Conservation (phyloP, 2,113 vertebrate genomes). For the Cryptoleucopteryx plumbea region DNA sequence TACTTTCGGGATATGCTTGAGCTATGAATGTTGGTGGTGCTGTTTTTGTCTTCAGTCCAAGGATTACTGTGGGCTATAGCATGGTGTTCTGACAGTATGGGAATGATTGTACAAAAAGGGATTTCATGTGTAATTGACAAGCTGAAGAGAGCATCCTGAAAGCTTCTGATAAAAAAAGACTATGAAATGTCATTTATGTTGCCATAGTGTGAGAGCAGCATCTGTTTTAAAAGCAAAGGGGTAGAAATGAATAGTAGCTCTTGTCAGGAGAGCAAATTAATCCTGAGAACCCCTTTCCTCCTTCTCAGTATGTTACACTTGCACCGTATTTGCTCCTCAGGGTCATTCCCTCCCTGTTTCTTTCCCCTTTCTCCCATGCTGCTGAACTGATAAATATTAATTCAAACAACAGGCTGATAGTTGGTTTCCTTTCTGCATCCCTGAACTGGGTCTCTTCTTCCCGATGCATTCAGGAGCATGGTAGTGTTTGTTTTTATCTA, state of each 20-base stretch:
- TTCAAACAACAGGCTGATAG: neutral
- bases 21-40: neutral
- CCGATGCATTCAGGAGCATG: neutral
- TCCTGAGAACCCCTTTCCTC: neutral
- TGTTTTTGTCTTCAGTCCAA: neutral
- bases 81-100: neutral
- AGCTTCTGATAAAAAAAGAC: neutral
- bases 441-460: neutral
- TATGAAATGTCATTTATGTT: neutral
- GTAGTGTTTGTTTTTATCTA: neutral
- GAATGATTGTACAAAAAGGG: neutral
- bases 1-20: neutral
- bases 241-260: neutral
- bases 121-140: neutral
- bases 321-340: neutral
- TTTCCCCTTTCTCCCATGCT: neutral
- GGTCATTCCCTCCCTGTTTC: neutral
- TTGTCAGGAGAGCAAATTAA: neutral
- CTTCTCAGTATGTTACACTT: neutral
- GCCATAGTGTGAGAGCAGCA: neutral
- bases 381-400: neutral
- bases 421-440: neutral
- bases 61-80: neutral
- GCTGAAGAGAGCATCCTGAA: neutral
- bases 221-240: neutral